Evolutionary conservation across 1,140 invertebrate genomes (phyloP), one percentile per base, ranked within the genome.

Genomic region (Aphaenogaster floridana): DNA sequence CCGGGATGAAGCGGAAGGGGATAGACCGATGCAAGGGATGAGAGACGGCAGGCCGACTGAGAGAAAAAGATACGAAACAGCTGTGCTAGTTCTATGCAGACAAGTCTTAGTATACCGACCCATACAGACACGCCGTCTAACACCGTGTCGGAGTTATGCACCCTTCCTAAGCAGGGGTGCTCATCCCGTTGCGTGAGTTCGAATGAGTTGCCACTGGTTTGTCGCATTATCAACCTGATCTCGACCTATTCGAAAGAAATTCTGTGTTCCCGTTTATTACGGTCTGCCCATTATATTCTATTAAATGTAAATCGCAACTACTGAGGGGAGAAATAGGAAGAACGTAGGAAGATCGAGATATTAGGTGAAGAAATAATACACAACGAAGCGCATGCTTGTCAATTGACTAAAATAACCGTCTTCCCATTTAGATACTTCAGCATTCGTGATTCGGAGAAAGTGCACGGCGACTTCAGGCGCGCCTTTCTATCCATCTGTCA

Each of bases 41-140:
- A 89, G 84, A 85, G 87, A 61, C 28, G 48, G 39, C n/a, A 59
- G 71, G 39, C 57, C 36, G 34, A 78, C 17, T 39, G 86, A 88
- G 83, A 88, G 89, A 93, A 84, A 92, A 90, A 90, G 91, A 93
- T 87, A 91, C 77, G 87, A 92, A 92, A 93, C 92, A 94, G 93
- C 92, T 94, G 93, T 92, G 90, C 86, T 76, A 66, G 86, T 91
- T 92, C 86, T 90, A 90, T 88, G 86, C 91, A 91, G 93, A 93
- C 92, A 91, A 91, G 89, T 87, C 91, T 91, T 87, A 90, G 91
- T 94, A 71, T 85, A 89, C 87, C 76, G 86, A 90, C 86, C 89
- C 87, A 88, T 91, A 89, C 92, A 89, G 86, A 76, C 86, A 83
- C 59, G 50, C 54, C 78, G 86, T 81, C 86, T 90, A 88, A 91